phyloP scores from a whole-genome alignment of 2,797 vertebrate genomes.

The Pachyuromys duprasi region DNA sequence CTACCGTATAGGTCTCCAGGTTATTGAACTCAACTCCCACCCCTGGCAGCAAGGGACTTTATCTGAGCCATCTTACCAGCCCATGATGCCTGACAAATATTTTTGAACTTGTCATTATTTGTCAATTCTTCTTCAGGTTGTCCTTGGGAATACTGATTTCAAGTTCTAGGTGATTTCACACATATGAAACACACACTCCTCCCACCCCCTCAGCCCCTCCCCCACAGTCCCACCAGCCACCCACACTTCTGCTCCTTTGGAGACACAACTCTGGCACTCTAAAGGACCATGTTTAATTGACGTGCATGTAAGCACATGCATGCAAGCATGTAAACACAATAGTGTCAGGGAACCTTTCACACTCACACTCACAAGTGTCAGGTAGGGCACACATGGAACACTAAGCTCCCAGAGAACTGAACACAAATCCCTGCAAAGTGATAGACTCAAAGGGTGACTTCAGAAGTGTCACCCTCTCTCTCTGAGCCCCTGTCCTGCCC shows the following conservation, averaged over 20 bases:
- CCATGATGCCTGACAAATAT: neutral
- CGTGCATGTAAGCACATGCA: neutral
- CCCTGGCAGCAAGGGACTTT: neutral
- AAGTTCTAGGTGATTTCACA: neutral
- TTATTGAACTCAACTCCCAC: neutral
- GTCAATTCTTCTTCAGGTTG: neutral
- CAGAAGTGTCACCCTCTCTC: constrained; percentile 41
- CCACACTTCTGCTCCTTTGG: neutral
- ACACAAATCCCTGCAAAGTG: neutral
- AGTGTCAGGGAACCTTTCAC: neutral
- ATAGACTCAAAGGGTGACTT: neutral
- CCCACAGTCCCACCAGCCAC: neutral
- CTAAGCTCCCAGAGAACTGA: neutral
- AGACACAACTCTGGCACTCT: neutral
- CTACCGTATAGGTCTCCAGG: neutral
- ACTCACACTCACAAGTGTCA: neutral
- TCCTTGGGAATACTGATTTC: neutral
- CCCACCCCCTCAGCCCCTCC: neutral
- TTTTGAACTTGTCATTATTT: neutral
- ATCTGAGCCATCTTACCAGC: neutral
- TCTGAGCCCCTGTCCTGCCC: neutral
- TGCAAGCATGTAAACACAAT: accelerated
- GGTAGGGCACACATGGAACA: neutral
- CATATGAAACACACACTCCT: no score
- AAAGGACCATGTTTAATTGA: neutral